Base-by-base conservation (phyloP, 2,888 invertebrate genomes). In the Andrena chrysosceles region DNA sequence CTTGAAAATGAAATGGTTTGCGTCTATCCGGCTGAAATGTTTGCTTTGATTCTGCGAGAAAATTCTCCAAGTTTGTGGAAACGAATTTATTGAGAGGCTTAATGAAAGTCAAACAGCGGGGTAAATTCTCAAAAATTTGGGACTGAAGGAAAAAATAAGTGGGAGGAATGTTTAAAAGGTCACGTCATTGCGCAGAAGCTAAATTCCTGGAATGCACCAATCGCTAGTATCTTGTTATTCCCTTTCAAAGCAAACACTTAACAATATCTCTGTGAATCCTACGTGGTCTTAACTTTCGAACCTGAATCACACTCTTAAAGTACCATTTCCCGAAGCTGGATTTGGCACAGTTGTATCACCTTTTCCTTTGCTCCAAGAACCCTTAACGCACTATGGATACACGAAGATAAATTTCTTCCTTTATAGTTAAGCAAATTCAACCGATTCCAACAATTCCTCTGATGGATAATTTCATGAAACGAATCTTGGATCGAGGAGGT, bases 401-500 rank as follows among this genome's bases (percentile, higher is more conserved):
- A 13, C 42, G 42, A 42, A 42, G 13, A 1, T 4, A 42, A 42
- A 13, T 13, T 0, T 13, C 42, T 13, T 13, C 4, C 42, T 42
- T 42, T 13, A 42, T 42, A 42, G 42, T 42, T 42, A 16, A 42
- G 13, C 26, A 26, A 10, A 56, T 60, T 59, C n/a, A 29, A 42
- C 48, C 26, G 6, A 59, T 69, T 10, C 20, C 59, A 49, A 3
- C 13, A 16, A 10, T 31, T 52, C 20, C 20, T 20, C 7, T 16
- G 26, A 31, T 26, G 59, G 48, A 33, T 8, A 26, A 4, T 52
- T 77, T 62, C 62, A 48, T 35, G 54, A 63, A 79, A 64, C 52
- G 71, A 64, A 60, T 62, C 62, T 63, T 49, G 68, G 31, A 62
- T 49, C 63, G 63, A 33, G 80, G 69, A 64, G 54, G 73, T 60